Conservation (phyloP, 2,113 vertebrate genomes). For the Columbina picui region DNA sequence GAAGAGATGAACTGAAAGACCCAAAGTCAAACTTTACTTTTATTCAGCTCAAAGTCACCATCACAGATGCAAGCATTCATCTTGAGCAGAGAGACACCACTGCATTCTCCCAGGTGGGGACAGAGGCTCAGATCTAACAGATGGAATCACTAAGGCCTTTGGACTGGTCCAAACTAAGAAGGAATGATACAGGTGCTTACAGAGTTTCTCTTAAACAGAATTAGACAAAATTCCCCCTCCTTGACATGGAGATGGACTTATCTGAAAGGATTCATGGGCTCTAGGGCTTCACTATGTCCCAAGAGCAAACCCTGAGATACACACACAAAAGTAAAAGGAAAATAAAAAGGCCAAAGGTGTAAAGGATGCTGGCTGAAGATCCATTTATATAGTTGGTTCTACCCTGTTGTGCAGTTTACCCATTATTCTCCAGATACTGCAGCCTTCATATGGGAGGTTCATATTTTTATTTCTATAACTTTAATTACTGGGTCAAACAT, state of each 20-base stretch:
- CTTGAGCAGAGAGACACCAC: background rate
- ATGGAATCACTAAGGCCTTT: background rate
- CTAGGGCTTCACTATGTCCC: background rate
- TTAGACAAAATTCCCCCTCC: background rate
- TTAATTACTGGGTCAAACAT: background rate
- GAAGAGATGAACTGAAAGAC: background rate
- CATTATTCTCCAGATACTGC: background rate
- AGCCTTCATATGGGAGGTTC: background rate
- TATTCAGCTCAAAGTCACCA: background rate
- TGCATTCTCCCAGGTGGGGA: background rate
- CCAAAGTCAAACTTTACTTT: background rate
- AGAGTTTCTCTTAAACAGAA: background rate
- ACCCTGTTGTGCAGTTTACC: background rate
- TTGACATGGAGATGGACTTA: background rate
- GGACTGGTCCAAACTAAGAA: background rate
- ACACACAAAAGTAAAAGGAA: background rate
- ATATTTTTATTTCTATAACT: background rate
- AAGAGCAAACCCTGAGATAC: background rate
- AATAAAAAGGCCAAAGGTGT: fast-evolving
- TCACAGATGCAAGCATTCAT: background rate
- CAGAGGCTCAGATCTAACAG: background rate
- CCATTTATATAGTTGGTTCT: background rate
- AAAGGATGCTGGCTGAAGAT: background rate
- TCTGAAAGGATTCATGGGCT: background rate
- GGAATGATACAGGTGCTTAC: background rate